Evolutionary conservation across 2,888 invertebrate species (phyloP), one percentile per base, ranked within the genome.

Genomic region (Thymelicus lineola): DNA sequence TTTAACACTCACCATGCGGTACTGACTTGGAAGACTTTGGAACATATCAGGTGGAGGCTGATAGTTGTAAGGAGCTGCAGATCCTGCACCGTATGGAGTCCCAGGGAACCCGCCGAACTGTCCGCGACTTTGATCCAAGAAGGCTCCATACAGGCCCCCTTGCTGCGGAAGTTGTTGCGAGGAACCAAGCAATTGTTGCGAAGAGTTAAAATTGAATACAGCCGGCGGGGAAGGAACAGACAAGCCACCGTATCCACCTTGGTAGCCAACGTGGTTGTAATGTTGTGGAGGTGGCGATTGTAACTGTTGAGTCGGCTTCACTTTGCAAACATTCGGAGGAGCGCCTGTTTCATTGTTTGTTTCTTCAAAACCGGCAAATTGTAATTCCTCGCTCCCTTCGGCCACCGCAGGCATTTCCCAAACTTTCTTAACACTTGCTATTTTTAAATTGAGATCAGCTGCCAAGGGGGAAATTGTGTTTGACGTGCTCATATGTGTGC

Each of bases 391-490:
- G 78, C 78, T 91, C 79, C 83, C 95, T 80, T 96, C 96, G 20
- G 95, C 95, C 17, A 95, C 96, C 0, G 96, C 95, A 15, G 96
- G 95, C 96, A 96, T 96, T 82, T 97, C 97, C 97, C 97, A 97
- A 17, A 97, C 97, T 80, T 97, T 97, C 89, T 98, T 98, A 58
- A 98, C 98, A 75, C 98, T 97, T 48, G 98, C 98, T 79, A 98
- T 98, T 93, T 98, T 98, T 91, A 97, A 95, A 91, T 98, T 98
- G 76, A 98, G 95, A 88, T 98, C 98, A 50, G 98, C 98, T 50
- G 98, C 97, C 75, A 97, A 96, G 17, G 96, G 96, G 12, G 96
- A 96, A 77, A 97, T 97, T 10, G 96, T 96, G 78, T 95, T 97
- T 67, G 96, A 96, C 35, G 95, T 95, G 60, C 95, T 95, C 81